These are phyloP conservation scores for Iguana delicatissima DNA, from an alignment of 2,797 vertebrate species.

Conservation along the genomic window DNA sequence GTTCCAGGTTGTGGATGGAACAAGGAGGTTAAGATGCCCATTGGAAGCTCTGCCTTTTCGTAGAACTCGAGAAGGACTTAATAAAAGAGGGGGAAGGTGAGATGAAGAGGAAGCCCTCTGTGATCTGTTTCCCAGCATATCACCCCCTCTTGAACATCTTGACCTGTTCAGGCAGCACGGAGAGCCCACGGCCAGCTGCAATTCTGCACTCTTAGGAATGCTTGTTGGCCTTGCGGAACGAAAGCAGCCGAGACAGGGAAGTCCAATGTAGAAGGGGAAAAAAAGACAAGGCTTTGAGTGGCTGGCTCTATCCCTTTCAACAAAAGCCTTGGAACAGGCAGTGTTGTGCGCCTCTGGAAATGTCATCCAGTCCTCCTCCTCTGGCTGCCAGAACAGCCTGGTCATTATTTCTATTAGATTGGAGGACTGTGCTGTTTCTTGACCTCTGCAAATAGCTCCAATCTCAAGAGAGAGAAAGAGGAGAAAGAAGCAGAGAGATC, in stretches of 20 bases:
- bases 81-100: neutral
- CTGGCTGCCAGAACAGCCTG: neutral
- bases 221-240: neutral
- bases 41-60: neutral
- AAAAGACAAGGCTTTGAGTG: neutral
- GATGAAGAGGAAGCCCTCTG: neutral
- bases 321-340: neutral
- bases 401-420: neutral
- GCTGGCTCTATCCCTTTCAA: too few species aligned
- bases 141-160: neutral
- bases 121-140: neutral
- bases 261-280: neutral
- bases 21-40: neutral
- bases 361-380: neutral
- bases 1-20: accelerated
- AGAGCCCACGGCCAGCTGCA: accelerated
- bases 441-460: neutral
- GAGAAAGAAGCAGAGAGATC: neutral
- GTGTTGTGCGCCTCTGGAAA: neutral
- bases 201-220: neutral
- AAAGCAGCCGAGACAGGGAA: accelerated
- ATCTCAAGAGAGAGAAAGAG: neutral
- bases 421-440: neutral
- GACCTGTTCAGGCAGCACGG: neutral
- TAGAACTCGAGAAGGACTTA: neutral